phyloP scores from a whole-genome alignment of 2,797 vertebrate genomes.

The Chaetodon trifasciatus region DNA sequence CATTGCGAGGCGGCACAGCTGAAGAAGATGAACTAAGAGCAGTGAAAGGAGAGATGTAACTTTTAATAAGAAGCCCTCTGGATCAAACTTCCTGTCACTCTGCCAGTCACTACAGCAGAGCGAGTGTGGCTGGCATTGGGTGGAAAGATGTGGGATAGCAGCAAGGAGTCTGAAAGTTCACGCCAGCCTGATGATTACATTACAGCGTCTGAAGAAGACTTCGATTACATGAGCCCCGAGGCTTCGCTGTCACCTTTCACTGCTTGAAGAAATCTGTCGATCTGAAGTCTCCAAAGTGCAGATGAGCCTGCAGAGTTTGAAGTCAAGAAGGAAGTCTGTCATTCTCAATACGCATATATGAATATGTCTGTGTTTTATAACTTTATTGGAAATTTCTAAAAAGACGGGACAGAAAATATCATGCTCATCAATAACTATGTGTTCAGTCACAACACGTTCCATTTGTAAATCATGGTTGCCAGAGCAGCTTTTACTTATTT shows the following conservation, averaged over 20 bases:
- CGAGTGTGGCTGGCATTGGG: constrained; percentile 17
- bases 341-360: background rate
- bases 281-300: constrained; percentile 22
- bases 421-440: background rate
- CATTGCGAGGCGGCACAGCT: background rate
- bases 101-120: constrained; percentile 37
- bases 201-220: constrained; percentile 26
- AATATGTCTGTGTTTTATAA: background rate
- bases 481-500: constrained; percentile 10
- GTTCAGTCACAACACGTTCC: background rate
- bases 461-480: background rate
- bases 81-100: constrained; percentile 37
- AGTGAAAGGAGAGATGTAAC: constrained; percentile 23
- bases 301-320: constrained; percentile 20
- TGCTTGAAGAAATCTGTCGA: constrained; percentile 36
- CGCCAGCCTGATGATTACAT: constrained; percentile 31
- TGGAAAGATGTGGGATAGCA: constrained; percentile 29
- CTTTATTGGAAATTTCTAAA: background rate
- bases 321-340: constrained; percentile 18
- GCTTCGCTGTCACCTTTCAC: constrained; percentile 41
- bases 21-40: constrained; percentile 7
- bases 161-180: constrained; percentile 33
- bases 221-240: constrained; percentile 41
- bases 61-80: constrained; percentile 32
- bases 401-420: background rate